Conservation (phyloP, 1,140 invertebrate species). For the Leptinotarsa lineolata region DNA sequence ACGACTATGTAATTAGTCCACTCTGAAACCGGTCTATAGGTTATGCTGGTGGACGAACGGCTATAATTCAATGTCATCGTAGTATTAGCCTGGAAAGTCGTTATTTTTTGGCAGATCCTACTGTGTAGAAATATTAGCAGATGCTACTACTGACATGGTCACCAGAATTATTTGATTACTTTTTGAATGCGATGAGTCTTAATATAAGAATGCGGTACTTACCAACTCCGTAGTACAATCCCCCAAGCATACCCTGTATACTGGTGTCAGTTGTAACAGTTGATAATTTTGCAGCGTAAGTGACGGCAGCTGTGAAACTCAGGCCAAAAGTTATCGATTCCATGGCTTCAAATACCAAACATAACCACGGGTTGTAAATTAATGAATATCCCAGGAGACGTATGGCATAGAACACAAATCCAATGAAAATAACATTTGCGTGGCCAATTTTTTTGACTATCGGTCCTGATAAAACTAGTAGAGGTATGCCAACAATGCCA, state of each 20-base stretch:
- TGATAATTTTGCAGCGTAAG: conserved; percentile 78
- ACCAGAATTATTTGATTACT: no score
- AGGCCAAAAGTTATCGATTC: conserved; percentile 84
- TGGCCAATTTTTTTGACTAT: conserved; percentile 80
- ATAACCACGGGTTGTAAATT: conserved; percentile 80
- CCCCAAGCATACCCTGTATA: conserved; percentile 80
- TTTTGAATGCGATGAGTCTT: no score
- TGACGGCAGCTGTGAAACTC: conserved; percentile 80
- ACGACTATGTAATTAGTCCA: no score
- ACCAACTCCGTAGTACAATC: conserved; percentile 83
- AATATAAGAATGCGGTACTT: conserved; percentile 35
- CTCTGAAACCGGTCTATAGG: no score
- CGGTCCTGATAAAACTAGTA: conserved; percentile 76
- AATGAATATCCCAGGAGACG: conserved; percentile 79
- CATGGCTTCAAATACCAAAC: conserved; percentile 80
- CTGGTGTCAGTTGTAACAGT: conserved; percentile 81
- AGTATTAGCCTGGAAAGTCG: no score
- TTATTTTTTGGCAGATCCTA: no score
- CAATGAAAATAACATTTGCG: conserved; percentile 80
- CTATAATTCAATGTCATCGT: no score
- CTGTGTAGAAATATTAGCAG: no score
- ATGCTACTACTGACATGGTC: no score
- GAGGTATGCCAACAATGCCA: conserved; percentile 75
- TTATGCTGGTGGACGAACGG: no score
- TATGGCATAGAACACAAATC: conserved; percentile 76